Evolutionary conservation across 2,797 vertebrate species (phyloP).

Genomic region (Notolepis coatsorum): DNA sequence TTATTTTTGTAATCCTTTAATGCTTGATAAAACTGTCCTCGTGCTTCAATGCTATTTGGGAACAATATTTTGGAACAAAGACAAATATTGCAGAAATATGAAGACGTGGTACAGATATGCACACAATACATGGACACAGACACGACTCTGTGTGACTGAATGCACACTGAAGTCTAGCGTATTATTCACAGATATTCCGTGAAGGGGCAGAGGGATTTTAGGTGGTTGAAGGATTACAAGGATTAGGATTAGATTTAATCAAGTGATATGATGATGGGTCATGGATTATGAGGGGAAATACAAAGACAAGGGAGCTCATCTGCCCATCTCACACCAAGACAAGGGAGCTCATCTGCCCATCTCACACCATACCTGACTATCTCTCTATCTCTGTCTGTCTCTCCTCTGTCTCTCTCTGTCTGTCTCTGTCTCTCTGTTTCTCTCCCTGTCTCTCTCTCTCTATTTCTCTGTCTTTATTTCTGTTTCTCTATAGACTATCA

Average conservation of each 20-base stretch:
- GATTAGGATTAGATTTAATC: conserved; percentile 70
- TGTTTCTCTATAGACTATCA: too few species aligned
- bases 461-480: conserved; percentile 35
- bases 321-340: background rate
- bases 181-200: conserved; percentile 43
- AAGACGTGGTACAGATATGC: background rate
- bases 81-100: too few species aligned
- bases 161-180: conserved; percentile 29
- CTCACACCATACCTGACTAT: conserved; percentile 43
- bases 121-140: background rate
- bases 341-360: background rate
- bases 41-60: conserved; percentile 18
- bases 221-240: conserved; percentile 56
- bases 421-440: background rate
- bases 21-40: conserved; percentile 22
- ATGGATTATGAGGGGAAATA: conserved; percentile 49
- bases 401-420: background rate
- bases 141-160: background rate
- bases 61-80: too few species aligned
- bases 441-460: background rate
- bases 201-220: conserved; percentile 34
- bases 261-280: conserved; percentile 60
- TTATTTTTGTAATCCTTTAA: too few species aligned
- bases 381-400: background rate
- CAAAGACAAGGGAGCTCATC: conserved; percentile 26